These are phyloP conservation scores for Drosophila anceps DNA, from an alignment of 2,888 invertebrate genomes.

Conservation along the genomic window DNA sequence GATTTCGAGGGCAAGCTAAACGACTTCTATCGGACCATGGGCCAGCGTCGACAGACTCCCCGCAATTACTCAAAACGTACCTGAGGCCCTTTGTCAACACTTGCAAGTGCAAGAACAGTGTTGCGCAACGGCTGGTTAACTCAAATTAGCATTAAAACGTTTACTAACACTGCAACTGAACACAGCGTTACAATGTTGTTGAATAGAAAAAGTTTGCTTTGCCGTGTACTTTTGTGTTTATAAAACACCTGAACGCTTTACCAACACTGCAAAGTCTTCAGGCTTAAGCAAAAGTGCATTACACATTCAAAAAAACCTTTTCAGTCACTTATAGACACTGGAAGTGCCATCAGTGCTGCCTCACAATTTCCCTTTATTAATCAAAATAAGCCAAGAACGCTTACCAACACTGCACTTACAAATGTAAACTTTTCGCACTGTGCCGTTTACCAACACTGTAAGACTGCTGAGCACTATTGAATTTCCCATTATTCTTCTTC, in stretches of 20 bases:
- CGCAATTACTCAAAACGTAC: not conserved
- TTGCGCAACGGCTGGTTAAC: not conserved
- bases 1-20: conserved; percentile 31
- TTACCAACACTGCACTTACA: no score
- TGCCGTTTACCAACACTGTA: not conserved
- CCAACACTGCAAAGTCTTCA: no score
- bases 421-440: no score
- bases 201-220: no score
- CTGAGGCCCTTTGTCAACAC: not conserved
- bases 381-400: no score
- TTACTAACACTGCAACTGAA: not conserved
- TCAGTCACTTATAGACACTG: no score
- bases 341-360: not conserved
- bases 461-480: not conserved
- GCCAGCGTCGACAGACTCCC: not conserved
- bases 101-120: not conserved
- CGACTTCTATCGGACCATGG: not conserved
- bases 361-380: not conserved
- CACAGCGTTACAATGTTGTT: not conserved
- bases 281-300: no score
- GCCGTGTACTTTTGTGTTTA: no score
- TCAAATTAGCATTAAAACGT: not conserved
- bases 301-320: no score
- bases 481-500: not conserved
- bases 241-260: no score